Conservation (phyloP, 2,888 invertebrate genomes). For the Phragmatobia fuliginosa region DNA sequence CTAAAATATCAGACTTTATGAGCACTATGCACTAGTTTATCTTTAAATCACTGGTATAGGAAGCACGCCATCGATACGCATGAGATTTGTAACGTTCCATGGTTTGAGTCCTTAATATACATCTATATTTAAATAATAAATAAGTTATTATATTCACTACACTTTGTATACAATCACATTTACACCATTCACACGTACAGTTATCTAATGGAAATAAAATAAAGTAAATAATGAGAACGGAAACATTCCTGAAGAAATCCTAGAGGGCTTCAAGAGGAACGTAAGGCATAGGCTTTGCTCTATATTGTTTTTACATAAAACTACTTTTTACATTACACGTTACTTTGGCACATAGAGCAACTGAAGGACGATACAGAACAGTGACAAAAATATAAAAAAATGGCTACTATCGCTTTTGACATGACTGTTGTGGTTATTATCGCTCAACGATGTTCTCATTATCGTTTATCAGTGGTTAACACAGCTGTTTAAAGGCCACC, state of each 20-base stretch:
- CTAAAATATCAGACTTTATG: conserved; percentile 77
- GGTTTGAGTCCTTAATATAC: conserved; percentile 60
- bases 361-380: not conserved
- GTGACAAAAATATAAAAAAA: conserved; percentile 12
- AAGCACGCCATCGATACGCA: conserved; percentile 75
- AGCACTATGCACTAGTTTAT: conserved; percentile 66
- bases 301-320: no score
- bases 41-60: conserved; percentile 69
- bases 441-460: conserved; percentile 47
- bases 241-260: not conserved
- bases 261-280: not conserved
- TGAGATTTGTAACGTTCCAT: conserved; percentile 77
- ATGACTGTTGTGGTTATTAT: conserved; percentile 45
- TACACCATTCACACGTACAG: conserved; percentile 67
- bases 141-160: conserved; percentile 70
- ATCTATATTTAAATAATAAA: conserved; percentile 66
- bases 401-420: conserved; percentile 36
- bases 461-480: conserved; percentile 48
- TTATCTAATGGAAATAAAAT: conserved; percentile 63
- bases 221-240: not conserved
- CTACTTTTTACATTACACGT: no score
- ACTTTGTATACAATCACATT: conserved; percentile 82
- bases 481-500: conserved; percentile 52
- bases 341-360: not conserved
- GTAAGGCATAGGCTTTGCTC: not conserved